Evolutionary conservation across 2,888 invertebrate genomes (phyloP).

Genomic region (Oligia fasciuncula): DNA sequence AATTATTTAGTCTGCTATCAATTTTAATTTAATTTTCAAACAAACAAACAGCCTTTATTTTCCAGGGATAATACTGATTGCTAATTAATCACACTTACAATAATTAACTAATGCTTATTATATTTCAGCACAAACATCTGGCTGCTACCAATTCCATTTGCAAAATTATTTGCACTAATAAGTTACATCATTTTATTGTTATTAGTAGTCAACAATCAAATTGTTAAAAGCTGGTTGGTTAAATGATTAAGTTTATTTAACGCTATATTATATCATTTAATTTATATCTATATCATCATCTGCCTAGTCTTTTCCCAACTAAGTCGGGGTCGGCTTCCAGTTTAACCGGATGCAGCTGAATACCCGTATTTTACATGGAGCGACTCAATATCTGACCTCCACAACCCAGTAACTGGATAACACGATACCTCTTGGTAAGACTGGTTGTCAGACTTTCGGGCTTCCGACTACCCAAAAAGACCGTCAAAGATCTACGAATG

Average conservation of each 20-base stretch:
- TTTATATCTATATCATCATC: neutral
- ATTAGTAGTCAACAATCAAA: neutral
- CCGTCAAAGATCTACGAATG: too few relatives aligned
- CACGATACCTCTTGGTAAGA: too few relatives aligned
- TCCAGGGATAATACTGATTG: neutral
- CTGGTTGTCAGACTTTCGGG: too few relatives aligned
- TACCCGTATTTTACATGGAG: too few relatives aligned
- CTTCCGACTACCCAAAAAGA: too few relatives aligned
- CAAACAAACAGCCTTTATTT: constrained; percentile 12
- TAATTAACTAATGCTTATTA: constrained; percentile 32
- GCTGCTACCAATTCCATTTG: constrained; percentile 22
- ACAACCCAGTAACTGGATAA: too few relatives aligned
- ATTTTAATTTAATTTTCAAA: constrained; percentile 8
- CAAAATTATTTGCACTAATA: constrained; percentile 29
- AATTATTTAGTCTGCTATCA: neutral
- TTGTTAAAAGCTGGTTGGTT: constrained; percentile 11
- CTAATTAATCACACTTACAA: constrained; percentile 35
- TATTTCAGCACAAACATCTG: constrained; percentile 19
- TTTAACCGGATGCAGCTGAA: too few relatives aligned
- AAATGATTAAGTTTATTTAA: neutral
- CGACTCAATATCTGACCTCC: too few relatives aligned
- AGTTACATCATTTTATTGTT: neutral
- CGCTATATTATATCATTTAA: neutral
- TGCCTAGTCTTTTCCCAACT: too few relatives aligned
- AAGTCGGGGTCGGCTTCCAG: too few relatives aligned